Evolutionary conservation across 2,888 invertebrate genomes (phyloP).

Genomic region (Isotomurus palustris): DNA sequence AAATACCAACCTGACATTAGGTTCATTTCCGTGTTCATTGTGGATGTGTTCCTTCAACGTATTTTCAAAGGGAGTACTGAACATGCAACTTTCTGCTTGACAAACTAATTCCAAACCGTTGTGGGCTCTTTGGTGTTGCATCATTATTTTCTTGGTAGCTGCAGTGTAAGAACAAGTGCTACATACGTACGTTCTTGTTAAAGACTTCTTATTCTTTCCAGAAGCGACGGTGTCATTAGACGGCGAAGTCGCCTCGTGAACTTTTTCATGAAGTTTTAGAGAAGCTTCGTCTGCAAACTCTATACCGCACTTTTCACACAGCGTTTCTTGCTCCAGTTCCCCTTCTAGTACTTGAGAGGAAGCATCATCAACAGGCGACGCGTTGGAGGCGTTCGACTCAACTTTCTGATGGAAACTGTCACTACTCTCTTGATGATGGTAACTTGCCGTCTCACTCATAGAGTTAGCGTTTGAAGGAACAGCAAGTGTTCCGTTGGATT

Average conservation of each 20-base stretch:
- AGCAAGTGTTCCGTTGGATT: too few species aligned
- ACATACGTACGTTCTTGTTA: slow-evolving; percentile 50
- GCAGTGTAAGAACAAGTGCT: slow-evolving; percentile 53
- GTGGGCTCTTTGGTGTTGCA: slow-evolving; percentile 54
- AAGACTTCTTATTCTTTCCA: slow-evolving; percentile 15
- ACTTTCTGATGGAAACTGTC: slow-evolving; percentile 63
- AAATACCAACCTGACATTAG: slow-evolving; percentile 28
- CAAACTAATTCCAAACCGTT: slow-evolving; percentile 50
- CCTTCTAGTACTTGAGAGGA: slow-evolving; percentile 47
- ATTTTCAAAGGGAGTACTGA: slow-evolving; percentile 47
- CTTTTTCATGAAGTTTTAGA: slow-evolving; percentile 53
- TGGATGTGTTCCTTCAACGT: slow-evolving; percentile 47
- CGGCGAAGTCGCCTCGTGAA: slow-evolving; percentile 48
- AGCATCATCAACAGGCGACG: not conserved
- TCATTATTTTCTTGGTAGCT: slow-evolving; percentile 53
- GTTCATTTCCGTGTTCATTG: slow-evolving; percentile 38
- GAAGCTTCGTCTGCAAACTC: slow-evolving; percentile 56
- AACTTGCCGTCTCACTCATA: not conserved
- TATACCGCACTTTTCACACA: slow-evolving; percentile 56
- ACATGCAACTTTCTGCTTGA: slow-evolving; percentile 48
- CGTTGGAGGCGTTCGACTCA: slow-evolving; percentile 48
- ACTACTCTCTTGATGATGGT: slow-evolving; percentile 50
- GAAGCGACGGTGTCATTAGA: slow-evolving; percentile 9
- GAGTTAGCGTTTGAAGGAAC: too few species aligned
- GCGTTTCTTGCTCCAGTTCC: slow-evolving; percentile 53